phyloP scores from a whole-genome alignment of 2,113 vertebrate genomes.

The Scartelaos histophorus region DNA sequence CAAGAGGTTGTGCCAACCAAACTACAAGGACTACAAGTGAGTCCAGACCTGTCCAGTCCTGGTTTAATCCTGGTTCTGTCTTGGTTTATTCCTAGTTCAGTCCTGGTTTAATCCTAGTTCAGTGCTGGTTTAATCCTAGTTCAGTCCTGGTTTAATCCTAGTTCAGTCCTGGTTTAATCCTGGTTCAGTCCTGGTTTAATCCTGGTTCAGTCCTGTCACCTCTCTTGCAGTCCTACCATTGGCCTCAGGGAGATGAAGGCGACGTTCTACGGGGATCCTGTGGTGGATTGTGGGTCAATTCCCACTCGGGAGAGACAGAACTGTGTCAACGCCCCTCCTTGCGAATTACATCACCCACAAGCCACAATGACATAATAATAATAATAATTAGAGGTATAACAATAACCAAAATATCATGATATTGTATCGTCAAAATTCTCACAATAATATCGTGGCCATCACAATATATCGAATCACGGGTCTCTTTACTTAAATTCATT shows the following conservation, averaged over 20 bases:
- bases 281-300: not conserved
- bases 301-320: not conserved
- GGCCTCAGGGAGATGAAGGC: not conserved
- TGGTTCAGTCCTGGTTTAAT: not conserved
- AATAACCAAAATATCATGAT: no score
- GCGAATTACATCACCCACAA: not conserved
- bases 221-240: slow-evolving; percentile 26
- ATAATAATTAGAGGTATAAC: no score
- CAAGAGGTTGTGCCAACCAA: slow-evolving; percentile 31
- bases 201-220: not conserved
- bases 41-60: not conserved
- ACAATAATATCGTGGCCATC: no score
- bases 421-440: no score
- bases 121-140: not conserved
- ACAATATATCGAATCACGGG: no score
- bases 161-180: not conserved
- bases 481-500: no score
- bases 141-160: not conserved
- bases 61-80: not conserved
- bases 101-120: not conserved
- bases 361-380: not conserved
- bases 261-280: slow-evolving; percentile 19
- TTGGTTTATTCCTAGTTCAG: not conserved
- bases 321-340: not conserved
- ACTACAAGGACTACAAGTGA: slow-evolving; percentile 63